Conservation (phyloP, 2,797 vertebrate genomes). For the Halcyon smyrnensis region DNA sequence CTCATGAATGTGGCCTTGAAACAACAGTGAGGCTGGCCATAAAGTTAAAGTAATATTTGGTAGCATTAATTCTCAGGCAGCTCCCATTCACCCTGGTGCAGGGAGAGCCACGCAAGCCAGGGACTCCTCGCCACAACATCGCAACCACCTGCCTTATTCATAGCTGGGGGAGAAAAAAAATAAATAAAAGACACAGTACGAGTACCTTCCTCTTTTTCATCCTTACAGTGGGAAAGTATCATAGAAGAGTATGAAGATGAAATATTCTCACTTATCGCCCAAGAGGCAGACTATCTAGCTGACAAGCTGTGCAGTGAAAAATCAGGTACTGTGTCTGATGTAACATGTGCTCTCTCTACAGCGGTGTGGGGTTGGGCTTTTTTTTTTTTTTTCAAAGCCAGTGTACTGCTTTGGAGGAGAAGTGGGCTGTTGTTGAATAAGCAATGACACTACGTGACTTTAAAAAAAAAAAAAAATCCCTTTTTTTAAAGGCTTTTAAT, state of each 20-base stretch:
- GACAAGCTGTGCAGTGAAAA: constrained; percentile 87
- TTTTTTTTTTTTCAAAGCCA: constrained; percentile 72
- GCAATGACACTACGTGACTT: constrained; percentile 5
- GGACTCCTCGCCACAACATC: constrained; percentile 16
- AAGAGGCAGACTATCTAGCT: constrained; percentile 77
- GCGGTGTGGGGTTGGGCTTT: constrained; percentile 63
- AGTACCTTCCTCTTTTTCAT: constrained; percentile 34
- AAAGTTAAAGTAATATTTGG: constrained; percentile 56
- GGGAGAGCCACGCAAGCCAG: constrained; percentile 73
- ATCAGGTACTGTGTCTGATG: constrained; percentile 89
- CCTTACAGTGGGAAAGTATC: constrained; percentile 85
- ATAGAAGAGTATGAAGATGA: constrained; percentile 91
- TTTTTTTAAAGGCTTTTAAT: constrained; percentile 18
- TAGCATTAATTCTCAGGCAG: constrained; percentile 3
- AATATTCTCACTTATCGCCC: constrained; percentile 85
- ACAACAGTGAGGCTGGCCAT: constrained; percentile 28
- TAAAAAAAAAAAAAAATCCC: neutral
- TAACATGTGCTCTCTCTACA: constrained; percentile 71
- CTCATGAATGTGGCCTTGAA: neutral
- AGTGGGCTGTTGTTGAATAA: constrained; percentile 27
- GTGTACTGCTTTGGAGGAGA: constrained; percentile 65
- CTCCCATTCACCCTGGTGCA: constrained; percentile 59
- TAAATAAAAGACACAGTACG: neutral
- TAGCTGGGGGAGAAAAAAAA: neutral
- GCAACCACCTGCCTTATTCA: neutral